Evolutionary conservation across 1,140 invertebrate species (phyloP), one percentile per base, ranked within the genome.

Genomic region (Phortica variegata): DNA sequence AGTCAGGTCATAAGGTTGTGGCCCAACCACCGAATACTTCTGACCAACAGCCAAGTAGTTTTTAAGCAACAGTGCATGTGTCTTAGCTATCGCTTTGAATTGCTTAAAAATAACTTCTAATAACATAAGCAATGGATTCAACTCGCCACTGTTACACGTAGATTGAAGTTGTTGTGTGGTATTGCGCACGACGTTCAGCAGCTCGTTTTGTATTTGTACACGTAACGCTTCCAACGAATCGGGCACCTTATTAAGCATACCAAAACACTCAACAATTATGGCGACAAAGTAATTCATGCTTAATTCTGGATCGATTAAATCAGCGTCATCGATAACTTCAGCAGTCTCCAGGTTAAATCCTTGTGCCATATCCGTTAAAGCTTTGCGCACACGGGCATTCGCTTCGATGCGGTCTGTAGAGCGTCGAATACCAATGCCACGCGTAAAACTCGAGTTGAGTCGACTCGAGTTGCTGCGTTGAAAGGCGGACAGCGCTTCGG

Each of bases 201-300:
- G 73, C 66, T 93, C 88, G 19, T 83, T 83, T 74, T 93, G 86
- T 77, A 93, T 91, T 76, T 88, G 84, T 17, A 83, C 81, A 77
- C 90, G 90, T 43, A 94, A 82, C 63, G 83, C 84, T 85, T 92
- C 90, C 31, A 93, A 83, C 15, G 90, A 86, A 65, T 92, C 90
- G 20, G 90, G 87, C 52, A 95, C 78, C 75, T 90, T 91, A 43
- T 88, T 85, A 33, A 97, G 77, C 37, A 91, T 82, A n/a, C 85
- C 88, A 21, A 95, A 80, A 52, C 91, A 93, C 74, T 94, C 90
- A 3, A 94, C 84, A 20, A 93, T 81, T 58, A 93, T 87, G 57
- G 87, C 84, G 58, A 93, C 83, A 61, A 89, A 89, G 60, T 88
- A 81, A 56, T 81, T 81, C 26, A 83, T 79, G 73, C 88, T 84